Evolutionary conservation across 35 echinoderm and acorn worm genomes (phyloP).

Genomic region (Lytechinus variegatus): DNA sequence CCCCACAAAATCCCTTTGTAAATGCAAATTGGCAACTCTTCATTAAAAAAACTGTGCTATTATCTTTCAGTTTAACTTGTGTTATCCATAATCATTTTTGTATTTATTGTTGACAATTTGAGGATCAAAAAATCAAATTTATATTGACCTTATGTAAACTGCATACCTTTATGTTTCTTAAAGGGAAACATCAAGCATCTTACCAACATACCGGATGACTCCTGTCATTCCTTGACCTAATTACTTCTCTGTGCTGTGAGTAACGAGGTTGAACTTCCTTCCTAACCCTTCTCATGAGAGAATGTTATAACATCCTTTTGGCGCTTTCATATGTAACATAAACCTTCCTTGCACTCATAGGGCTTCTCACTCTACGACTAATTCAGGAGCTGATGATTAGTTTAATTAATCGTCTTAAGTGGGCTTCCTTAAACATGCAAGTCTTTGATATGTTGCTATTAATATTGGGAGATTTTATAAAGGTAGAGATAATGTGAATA

Average conservation of each 20-base stretch:
- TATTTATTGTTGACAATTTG: too few species aligned
- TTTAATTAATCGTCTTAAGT: background rate
- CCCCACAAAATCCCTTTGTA: too few species aligned
- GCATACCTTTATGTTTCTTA: background rate
- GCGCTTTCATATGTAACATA: background rate
- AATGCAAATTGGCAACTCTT: too few species aligned
- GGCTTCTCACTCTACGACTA: background rate
- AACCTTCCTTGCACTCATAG: background rate
- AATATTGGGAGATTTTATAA: background rate
- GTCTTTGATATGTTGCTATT: background rate
- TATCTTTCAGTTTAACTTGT: too few species aligned
- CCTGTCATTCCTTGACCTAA: background rate
- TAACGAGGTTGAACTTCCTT: constrained; percentile 11
- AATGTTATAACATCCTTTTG: background rate
- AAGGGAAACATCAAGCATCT: background rate
- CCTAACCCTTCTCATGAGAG: background rate
- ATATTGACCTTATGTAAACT: too few species aligned
- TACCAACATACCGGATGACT: constrained; percentile 1
- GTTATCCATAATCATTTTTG: too few species aligned
- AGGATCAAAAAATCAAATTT: too few species aligned
- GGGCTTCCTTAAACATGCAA: background rate
- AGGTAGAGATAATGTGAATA: background rate
- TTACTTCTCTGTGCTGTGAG: background rate
- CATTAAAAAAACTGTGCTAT: too few species aligned
- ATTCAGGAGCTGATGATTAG: background rate